These are phyloP conservation scores for Aphis craccivora DNA, from an alignment of 1,140 invertebrate species.

Conservation along the genomic window DNA sequence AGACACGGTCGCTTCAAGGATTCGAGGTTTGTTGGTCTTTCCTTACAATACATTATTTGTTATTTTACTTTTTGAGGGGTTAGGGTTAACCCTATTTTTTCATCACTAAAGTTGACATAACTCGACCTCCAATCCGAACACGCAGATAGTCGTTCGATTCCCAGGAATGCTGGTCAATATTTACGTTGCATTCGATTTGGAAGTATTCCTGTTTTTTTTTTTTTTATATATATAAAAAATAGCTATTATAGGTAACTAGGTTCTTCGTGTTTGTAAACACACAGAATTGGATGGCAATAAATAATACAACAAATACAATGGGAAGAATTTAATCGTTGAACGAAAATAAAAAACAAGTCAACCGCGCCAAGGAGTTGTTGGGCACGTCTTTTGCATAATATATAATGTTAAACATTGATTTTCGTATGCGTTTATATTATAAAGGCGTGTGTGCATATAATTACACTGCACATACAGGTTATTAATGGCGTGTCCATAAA, in stretches of 20 bases:
- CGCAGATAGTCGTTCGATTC: neutral
- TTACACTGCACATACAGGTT: neutral
- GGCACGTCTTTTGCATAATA: neutral
- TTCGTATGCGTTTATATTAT: neutral
- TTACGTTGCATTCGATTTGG: neutral
- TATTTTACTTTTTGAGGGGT: too few species aligned
- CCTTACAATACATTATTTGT: too few species aligned
- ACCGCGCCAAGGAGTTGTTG: neutral
- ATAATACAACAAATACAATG: neutral
- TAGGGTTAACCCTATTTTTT: neutral
- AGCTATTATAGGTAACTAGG: constrained; percentile 7
- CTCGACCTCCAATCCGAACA: neutral
- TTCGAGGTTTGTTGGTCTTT: neutral
- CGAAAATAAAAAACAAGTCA: neutral
- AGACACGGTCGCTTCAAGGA: neutral
- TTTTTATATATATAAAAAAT: neutral
- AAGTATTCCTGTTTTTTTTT: neutral
- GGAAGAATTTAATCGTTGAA: neutral
- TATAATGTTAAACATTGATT: constrained; percentile 5
- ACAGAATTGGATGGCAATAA: neutral
- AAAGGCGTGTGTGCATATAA: neutral
- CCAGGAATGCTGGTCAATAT: neutral
- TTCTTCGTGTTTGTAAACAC: neutral
- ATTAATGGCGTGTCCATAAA: neutral
- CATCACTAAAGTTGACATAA: neutral